phyloP scores from a whole-genome alignment of 2,113 vertebrate species.

The Leptosomus discolor region DNA sequence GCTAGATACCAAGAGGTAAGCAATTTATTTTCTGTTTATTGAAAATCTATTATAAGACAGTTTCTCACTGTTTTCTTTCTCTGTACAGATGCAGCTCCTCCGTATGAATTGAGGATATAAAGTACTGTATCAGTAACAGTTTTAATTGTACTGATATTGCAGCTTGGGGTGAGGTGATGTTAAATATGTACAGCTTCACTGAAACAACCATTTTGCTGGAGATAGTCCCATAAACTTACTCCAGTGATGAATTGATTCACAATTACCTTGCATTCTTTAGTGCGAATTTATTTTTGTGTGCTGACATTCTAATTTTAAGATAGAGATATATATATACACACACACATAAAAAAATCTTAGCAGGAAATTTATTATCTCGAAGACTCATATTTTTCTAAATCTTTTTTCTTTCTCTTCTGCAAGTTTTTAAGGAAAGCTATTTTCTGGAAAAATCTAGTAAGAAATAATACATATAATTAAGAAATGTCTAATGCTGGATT shows the following conservation, averaged over 20 bases:
- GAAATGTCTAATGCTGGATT: not conserved
- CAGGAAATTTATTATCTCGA: not conserved
- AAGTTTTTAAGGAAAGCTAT: not conserved
- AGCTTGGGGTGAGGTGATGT: not conserved
- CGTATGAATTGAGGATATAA: not conserved
- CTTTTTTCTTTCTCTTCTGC: not conserved
- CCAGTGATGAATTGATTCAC: not conserved
- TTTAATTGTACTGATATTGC: not conserved
- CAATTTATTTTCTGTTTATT: not conserved
- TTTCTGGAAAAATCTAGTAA: not conserved
- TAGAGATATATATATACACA: accelerated
- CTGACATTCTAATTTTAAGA: not conserved
- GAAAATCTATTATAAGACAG: not conserved
- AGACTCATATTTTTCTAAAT: not conserved
- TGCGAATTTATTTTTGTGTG: not conserved
- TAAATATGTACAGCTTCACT: not conserved
- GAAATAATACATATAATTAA: not conserved
- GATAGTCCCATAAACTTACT: not conserved
- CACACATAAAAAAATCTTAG: not conserved
- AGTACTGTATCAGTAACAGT: not conserved
- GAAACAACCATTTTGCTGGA: not conserved
- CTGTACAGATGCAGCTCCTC: not conserved
- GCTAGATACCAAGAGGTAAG: conserved; percentile 96
- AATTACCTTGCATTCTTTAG: not conserved
- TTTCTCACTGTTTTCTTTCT: not conserved